These are phyloP conservation scores for Pharmacophagus antenor DNA, from an alignment of 2,888 invertebrate genomes.

Conservation along the genomic window DNA sequence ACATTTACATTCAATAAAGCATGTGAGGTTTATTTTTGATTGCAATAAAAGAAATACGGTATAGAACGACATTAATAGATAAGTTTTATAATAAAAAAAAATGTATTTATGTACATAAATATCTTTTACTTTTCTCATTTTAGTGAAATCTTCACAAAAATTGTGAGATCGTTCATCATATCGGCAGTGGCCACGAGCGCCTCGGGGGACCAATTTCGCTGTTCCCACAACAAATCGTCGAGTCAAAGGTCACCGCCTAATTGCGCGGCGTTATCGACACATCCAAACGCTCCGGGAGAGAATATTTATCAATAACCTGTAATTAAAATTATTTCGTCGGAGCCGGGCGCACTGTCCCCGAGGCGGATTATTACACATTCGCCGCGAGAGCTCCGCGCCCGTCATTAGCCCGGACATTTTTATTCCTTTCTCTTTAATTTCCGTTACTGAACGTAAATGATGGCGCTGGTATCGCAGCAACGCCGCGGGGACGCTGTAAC, in stretches of 20 bases:
- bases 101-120: too few species aligned
- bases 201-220: slow-evolving; percentile 60
- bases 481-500: slow-evolving; percentile 58
- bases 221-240: slow-evolving; percentile 75
- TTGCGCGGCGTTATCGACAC: slow-evolving; percentile 73
- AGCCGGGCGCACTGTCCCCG: slow-evolving; percentile 55
- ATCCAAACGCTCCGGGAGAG: slow-evolving; percentile 68
- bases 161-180: slow-evolving; percentile 16
- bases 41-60: too few species aligned
- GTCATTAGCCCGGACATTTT: slow-evolving; percentile 76
- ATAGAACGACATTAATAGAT: too few species aligned
- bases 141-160: background rate
- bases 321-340: slow-evolving; percentile 78
- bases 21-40: too few species aligned
- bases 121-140: background rate
- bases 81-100: too few species aligned
- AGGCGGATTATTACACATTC: slow-evolving; percentile 77
- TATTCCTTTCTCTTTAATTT: slow-evolving; percentile 78
- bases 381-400: slow-evolving; percentile 70
- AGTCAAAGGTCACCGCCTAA: slow-evolving; percentile 77
- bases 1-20: too few species aligned
- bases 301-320: slow-evolving; percentile 79
- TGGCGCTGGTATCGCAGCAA: slow-evolving; percentile 65
- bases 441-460: slow-evolving; percentile 74
- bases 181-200: slow-evolving; percentile 42